These are phyloP conservation scores for Condylura cristata DNA, from an alignment of 2,113 vertebrate genomes.

Conservation along the genomic window DNA sequence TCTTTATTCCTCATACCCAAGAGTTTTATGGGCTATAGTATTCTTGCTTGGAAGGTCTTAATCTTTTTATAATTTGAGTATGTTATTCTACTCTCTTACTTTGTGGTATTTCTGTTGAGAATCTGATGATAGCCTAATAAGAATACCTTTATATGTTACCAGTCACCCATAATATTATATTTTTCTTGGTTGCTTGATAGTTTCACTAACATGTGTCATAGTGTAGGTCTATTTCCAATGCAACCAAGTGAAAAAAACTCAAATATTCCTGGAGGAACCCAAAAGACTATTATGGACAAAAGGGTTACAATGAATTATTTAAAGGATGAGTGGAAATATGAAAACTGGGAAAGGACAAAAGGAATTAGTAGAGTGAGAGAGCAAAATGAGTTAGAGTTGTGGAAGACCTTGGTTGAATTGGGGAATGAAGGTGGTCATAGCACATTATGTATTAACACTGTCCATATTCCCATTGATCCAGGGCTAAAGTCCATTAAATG, in stretches of 20 bases:
- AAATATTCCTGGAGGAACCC: not conserved
- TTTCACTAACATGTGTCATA: not conserved
- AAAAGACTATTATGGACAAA: not conserved
- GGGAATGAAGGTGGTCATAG: not conserved
- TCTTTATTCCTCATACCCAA: too few relatives aligned
- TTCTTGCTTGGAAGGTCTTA: too few relatives aligned
- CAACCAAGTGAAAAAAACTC: not conserved
- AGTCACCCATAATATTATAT: too few relatives aligned
- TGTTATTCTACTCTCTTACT: too few relatives aligned
- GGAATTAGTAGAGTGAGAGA: not conserved
- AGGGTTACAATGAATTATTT: not conserved
- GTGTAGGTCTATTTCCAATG: not conserved
- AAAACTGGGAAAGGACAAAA: not conserved
- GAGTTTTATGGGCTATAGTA: too few relatives aligned
- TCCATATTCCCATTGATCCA: not conserved
- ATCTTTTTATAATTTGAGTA: too few relatives aligned
- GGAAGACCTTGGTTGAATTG: not conserved
- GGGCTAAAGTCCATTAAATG: not conserved
- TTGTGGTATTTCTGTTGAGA: too few relatives aligned
- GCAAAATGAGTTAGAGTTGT: not conserved
- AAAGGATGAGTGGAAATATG: not conserved
- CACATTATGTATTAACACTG: not conserved
- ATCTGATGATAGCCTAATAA: too few relatives aligned
- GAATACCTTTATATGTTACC: too few relatives aligned
- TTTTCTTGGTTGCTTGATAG: too few relatives aligned